A percentile compares a stretch with the other conserved stretches of the same genome.
phyloP scores from a whole-genome alignment of 2,113 vertebrate genomes.

The mouse (Mus musculus) region GRCm39 chr8:60493001-60493500 shows the following conservation, averaged over 20 bases:
- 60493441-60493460: neutral
- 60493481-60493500: neutral
- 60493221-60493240: neutral
- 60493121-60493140: slow-evolving; percentile 30
- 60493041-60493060: slow-evolving; percentile 48
- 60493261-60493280: neutral
- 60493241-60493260: neutral
- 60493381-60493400: neutral
- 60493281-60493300: neutral
- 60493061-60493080: slow-evolving; percentile 46
- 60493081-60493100: slow-evolving; percentile 36
- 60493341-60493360: neutral
- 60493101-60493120: slow-evolving; percentile 57
- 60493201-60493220: neutral
- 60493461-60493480: neutral
- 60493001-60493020: slow-evolving; percentile 60
- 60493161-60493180: neutral
- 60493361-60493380: neutral
- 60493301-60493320: neutral
- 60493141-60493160: neutral
- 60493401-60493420: neutral
- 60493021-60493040: slow-evolving; percentile 34
- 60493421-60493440: neutral
- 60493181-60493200: neutral
- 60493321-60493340: neutral